Percentiles rank a stretch among this genome's conserved stretches.
phyloP scores from a whole-genome alignment of 1,140 invertebrate genomes.

The Drosophila sp. region DNA sequence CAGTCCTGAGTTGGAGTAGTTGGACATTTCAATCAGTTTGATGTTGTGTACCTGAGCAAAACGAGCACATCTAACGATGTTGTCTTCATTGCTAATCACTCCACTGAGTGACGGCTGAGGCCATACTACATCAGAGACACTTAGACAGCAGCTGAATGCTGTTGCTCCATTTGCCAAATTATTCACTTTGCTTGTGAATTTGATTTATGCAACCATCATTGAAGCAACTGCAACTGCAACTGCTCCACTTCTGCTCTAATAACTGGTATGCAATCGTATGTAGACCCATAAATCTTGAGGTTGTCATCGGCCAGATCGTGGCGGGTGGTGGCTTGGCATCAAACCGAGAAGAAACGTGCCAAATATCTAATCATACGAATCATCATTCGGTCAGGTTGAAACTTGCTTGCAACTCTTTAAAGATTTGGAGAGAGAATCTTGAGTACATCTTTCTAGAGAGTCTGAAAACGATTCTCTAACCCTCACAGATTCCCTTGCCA shows the following conservation, averaged over 20 bases:
- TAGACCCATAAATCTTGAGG: slow-evolving; percentile 10
- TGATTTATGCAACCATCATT: slow-evolving; percentile 4
- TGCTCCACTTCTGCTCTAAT: slow-evolving; percentile 9
- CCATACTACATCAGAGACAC: not conserved
- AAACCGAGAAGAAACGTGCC: slow-evolving; percentile 8
- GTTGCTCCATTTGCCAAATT: slow-evolving; percentile 10
- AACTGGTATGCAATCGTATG: slow-evolving; percentile 10
- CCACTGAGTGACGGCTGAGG: slow-evolving; percentile 1
- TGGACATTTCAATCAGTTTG: slow-evolving; percentile 7
- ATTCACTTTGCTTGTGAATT: slow-evolving; percentile 6
- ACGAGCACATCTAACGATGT: slow-evolving; percentile 12
- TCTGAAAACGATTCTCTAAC: not conserved
- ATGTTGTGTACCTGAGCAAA: not conserved
- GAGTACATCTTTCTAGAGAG: not conserved
- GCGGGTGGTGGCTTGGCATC: slow-evolving; percentile 3
- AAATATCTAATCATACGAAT: slow-evolving; percentile 9
- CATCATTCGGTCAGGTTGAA: slow-evolving; percentile 4
- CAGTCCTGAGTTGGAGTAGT: not conserved
- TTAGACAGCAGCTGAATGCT: not conserved
- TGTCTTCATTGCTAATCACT: slow-evolving; percentile 13
- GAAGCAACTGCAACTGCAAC: not conserved
- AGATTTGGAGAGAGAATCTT: not conserved
- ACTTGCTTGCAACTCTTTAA: not conserved
- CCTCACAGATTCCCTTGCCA: not conserved
- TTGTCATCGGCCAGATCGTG: slow-evolving; percentile 4